phyloP scores from a whole-genome alignment of 2,113 vertebrate species.

The Otis tarda region DNA sequence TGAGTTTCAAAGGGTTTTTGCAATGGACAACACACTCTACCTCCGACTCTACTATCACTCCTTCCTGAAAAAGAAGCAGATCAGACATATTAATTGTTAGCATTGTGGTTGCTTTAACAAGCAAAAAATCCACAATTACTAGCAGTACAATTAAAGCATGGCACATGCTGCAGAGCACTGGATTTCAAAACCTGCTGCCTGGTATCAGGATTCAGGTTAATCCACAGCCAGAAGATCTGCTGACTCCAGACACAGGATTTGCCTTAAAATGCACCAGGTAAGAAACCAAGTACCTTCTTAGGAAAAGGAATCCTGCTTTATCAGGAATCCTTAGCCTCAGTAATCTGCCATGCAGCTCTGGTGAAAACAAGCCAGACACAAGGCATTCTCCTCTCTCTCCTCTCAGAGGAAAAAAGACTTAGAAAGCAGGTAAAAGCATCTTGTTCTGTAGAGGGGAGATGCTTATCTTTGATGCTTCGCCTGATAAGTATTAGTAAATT shows the following conservation, averaged over 20 bases:
- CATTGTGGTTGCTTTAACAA: neutral
- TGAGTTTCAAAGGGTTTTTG: constrained; percentile 84
- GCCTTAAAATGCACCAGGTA: constrained; percentile 23
- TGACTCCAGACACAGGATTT: constrained; percentile 19
- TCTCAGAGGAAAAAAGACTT: constrained; percentile 15
- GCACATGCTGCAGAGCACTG: neutral
- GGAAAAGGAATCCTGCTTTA: constrained; percentile 46
- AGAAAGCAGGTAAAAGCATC: constrained; percentile 54
- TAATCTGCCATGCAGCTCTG: constrained; percentile 36
- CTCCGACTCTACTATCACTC: constrained; percentile 90
- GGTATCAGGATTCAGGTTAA: constrained; percentile 7
- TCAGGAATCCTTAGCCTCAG: constrained; percentile 19
- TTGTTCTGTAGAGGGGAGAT: constrained; percentile 7
- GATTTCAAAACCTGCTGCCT: neutral
- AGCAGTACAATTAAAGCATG: neutral
- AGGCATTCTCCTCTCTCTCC: neutral
- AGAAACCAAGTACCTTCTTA: constrained; percentile 20
- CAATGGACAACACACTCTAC: constrained; percentile 90
- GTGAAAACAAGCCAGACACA: constrained; percentile 34
- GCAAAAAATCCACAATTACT: neutral
- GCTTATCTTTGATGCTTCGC: constrained; percentile 48
- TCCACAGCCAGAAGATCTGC: neutral
- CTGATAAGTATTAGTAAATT: constrained; percentile 25
- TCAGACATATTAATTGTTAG: neutral
- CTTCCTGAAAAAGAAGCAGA: constrained; percentile 83